Base-by-base conservation (phyloP, 92 coral and sea anemone genomes). In the Bergia sp. region DNA sequence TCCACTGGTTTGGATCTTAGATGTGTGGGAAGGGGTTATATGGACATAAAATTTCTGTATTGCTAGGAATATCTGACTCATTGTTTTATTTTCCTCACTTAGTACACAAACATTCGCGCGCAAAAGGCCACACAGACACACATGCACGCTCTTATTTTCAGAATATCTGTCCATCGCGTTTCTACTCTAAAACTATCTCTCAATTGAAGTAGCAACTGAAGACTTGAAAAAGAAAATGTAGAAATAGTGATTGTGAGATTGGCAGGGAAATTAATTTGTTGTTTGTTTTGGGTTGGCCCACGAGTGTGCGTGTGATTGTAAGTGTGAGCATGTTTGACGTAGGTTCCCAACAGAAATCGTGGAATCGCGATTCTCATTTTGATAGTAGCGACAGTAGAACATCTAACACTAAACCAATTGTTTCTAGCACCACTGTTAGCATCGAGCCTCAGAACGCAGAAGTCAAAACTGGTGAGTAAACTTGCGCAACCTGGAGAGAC, bases 381-480 rank as follows among this genome's bases (percentile, higher is more conserved):
- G 43, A 3, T 12, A 10, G 39, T 72, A 39, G 38, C 76, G 37
- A 72, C 9, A 72, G 38, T 13, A 72, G 29, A 20, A 12, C 0
- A 39, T 13, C 20, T 74, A 37, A 13, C 77, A 37, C 5, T 37
- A 9, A 37, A 42, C 39, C 37, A 20, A 12, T 21, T 7, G 36
- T 44, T 79, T 78, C 42, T 49, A 79, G 82, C 82, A 45, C 82
- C 82, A 16, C 7, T 79, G 61, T 79, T 79, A 29, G 82, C 82
- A 29, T 79, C 82, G 49, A 79, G 36, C 65, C 61, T 79, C n/a
- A 49, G 20, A 53, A 12, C 42, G 37, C 64, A 49, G 65, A 15
- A 37, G 80, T 12, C 50, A 21, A n/a, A 79, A 9, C 41, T 11
- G 66, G 8, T 79, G 66, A 49, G 20, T 18, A 18, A 79, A 37